phyloP scores from a whole-genome alignment of 2,113 vertebrate genomes.

The Orthonyx spaldingii region DNA sequence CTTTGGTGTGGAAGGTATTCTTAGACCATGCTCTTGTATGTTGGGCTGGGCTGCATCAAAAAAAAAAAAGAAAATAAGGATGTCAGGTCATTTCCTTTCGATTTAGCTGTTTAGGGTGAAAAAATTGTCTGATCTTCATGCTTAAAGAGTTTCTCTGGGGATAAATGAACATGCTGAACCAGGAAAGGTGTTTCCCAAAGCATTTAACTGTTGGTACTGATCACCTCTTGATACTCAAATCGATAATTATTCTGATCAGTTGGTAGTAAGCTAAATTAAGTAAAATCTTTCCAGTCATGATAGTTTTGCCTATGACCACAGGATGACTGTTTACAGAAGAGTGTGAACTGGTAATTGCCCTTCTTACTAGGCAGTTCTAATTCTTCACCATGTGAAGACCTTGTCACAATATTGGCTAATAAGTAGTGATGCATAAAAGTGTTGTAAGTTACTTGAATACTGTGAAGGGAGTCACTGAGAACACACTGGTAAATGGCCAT shows the following conservation, averaged over 20 bases:
- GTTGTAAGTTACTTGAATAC: neutral
- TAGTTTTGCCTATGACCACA: neutral
- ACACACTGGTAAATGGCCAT: neutral
- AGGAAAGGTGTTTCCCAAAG: neutral
- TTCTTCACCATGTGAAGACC: neutral
- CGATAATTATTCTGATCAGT: neutral
- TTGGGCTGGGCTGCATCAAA: neutral
- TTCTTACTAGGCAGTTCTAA: neutral
- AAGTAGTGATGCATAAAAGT: neutral
- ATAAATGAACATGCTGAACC: neutral
- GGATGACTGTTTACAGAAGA: neutral
- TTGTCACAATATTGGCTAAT: neutral
- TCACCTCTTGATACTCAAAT: neutral
- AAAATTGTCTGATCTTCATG: neutral
- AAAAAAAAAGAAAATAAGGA: accelerated
- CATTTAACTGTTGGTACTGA: neutral
- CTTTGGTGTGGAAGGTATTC: neutral
- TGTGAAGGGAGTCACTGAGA: neutral
- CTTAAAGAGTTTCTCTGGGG: neutral
- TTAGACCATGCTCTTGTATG: neutral
- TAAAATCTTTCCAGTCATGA: accelerated
- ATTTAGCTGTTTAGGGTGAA: neutral
- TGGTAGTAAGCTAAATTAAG: neutral
- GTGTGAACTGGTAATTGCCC: neutral
- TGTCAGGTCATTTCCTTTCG: neutral